Evolutionary conservation across 2,113 vertebrate genomes (phyloP).

Genomic region (Platycercus adscitus): DNA sequence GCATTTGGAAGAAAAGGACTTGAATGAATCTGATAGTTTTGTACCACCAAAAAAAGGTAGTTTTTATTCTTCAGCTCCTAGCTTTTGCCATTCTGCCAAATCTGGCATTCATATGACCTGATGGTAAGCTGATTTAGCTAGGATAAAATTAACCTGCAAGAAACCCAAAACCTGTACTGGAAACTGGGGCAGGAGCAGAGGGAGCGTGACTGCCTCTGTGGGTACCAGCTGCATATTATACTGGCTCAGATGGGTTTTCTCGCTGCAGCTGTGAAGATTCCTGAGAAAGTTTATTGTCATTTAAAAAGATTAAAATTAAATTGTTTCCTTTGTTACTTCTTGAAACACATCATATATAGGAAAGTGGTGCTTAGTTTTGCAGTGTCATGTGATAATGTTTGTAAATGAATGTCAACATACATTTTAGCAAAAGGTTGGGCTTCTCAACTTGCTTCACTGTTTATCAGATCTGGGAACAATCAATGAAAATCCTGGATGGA

Average conservation of each 20-base stretch:
- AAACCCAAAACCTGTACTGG: neutral
- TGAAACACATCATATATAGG: neutral
- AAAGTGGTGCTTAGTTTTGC: neutral
- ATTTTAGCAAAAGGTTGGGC: neutral
- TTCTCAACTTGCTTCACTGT: neutral
- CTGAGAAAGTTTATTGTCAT: neutral
- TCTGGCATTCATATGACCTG: neutral
- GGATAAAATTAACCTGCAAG: neutral
- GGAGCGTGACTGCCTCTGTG: neutral
- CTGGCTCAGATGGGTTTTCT: neutral
- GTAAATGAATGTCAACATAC: neutral
- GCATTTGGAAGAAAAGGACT: neutral
- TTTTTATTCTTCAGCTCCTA: neutral
- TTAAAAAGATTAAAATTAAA: neutral
- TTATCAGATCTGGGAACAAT: neutral
- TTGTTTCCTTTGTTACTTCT: neutral
- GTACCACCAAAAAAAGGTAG: neutral
- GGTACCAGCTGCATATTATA: neutral
- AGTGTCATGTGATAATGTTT: neutral
- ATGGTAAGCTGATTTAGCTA: neutral
- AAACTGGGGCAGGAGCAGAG: neutral
- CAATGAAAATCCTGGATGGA: neutral
- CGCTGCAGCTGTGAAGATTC: neutral
- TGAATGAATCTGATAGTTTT: neutral
- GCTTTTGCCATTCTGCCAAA: neutral